A percentile compares a stretch with the other conserved stretches of the same genome.
Evolutionary conservation across 2,113 vertebrate species (phyloP).

Genomic region (Saccopteryx bilineata): DNA sequence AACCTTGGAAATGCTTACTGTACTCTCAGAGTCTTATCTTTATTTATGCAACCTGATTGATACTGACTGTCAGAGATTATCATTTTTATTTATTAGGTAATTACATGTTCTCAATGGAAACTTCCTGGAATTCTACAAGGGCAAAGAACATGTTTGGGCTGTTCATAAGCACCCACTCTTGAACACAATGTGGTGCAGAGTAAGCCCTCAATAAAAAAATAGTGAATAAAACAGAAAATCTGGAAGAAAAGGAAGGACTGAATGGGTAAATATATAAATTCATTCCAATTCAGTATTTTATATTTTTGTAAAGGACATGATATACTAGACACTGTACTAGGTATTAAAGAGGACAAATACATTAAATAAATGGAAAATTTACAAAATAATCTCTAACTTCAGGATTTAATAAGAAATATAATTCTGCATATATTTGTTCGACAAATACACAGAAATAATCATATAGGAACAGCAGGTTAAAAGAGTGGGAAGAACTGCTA

Average conservation of each 20-base stretch:
- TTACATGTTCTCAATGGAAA: not conserved
- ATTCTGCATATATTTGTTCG: not conserved
- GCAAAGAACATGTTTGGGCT: fast-evolving
- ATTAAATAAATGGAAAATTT: not conserved
- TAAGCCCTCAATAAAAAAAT: not conserved
- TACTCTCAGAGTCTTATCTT: not conserved
- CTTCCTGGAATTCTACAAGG: not conserved
- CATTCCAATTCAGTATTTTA: not conserved
- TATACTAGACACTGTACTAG: not conserved
- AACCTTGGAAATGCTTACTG: not conserved
- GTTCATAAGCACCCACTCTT: not conserved
- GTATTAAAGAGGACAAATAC: not conserved
- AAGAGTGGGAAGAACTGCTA: not conserved
- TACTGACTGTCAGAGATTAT: not conserved
- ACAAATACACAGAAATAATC: not conserved
- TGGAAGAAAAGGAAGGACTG: not conserved
- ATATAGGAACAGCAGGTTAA: not conserved
- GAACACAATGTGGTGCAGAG: not conserved
- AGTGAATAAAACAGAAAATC: not conserved
- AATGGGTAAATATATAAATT: not conserved
- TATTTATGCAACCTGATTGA: not conserved
- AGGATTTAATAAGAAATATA: not conserved
- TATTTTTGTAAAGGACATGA: not conserved
- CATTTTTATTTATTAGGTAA: not conserved
- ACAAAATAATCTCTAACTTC: not conserved